phyloP scores from a whole-genome alignment of 2,888 invertebrate genomes.

The Pachymerium ferrugineum region DNA sequence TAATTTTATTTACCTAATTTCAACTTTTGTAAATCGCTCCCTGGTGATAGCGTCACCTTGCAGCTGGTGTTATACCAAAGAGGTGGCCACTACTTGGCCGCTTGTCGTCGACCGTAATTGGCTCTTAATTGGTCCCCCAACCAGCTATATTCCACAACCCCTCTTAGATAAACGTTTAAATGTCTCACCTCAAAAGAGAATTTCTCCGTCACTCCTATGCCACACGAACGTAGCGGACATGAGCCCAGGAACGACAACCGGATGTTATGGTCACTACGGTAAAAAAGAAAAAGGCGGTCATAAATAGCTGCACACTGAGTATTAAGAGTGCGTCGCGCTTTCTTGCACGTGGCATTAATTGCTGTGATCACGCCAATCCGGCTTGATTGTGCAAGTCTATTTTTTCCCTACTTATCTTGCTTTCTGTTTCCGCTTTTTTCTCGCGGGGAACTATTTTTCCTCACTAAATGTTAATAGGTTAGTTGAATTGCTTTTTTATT shows the following conservation, averaged over 20 bases:
- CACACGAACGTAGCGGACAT: background rate
- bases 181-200: conserved; percentile 19
- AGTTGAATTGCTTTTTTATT: no score
- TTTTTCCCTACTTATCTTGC: background rate
- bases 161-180: background rate
- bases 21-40: conserved; percentile 12
- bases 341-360: conserved; percentile 2
- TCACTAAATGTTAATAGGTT: no score
- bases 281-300: background rate
- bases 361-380: conserved; percentile 10
- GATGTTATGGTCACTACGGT: conserved; percentile 1
- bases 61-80: background rate
- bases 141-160: background rate
- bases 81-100: conserved; percentile 8
- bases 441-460: background rate
- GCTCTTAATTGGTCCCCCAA: conserved; percentile 16
- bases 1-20: conserved; percentile 20
- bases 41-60: conserved; percentile 7
- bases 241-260: background rate
- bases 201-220: background rate
- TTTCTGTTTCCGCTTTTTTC: background rate
- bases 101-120: background rate
- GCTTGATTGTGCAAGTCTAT: background rate
- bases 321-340: background rate
- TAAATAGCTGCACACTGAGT: background rate